These are phyloP conservation scores for Ceryle rudis DNA, from an alignment of 2,797 vertebrate species.

Conservation along the genomic window DNA sequence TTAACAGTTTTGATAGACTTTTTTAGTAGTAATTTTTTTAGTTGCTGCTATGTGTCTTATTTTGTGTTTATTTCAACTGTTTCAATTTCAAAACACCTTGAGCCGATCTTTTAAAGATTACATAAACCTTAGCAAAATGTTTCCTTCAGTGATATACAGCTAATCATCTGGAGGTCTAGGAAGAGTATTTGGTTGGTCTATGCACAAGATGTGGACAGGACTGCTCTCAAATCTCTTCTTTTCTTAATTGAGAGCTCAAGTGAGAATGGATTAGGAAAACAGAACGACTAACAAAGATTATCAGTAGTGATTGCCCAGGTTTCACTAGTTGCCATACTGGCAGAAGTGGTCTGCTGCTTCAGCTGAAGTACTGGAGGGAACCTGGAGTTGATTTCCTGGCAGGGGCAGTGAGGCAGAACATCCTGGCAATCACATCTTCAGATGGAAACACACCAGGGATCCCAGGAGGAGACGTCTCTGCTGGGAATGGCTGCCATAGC, in stretches of 20 bases:
- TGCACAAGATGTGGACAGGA: not conserved
- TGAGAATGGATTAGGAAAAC: not conserved
- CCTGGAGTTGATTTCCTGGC: not conserved
- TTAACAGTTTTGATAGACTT: not conserved
- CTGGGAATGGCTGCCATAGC: not conserved
- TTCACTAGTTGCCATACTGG: not conserved
- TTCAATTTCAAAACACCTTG: not conserved
- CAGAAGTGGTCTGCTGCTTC: not conserved
- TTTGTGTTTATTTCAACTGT: not conserved
- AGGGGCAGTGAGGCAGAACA: not conserved
- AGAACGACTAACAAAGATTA: not conserved
- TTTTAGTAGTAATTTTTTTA: not conserved
- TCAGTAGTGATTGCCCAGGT: fast-evolving
- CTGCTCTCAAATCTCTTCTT: not conserved
- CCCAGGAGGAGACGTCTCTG: not conserved
- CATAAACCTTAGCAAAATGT: not conserved
- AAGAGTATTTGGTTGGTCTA: not conserved
- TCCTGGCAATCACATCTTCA: not conserved
- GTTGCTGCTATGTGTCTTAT: not conserved
- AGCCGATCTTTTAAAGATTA: not conserved
- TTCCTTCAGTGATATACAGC: not conserved
- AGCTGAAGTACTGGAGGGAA: not conserved
- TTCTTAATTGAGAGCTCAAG: not conserved
- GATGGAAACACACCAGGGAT: not conserved
- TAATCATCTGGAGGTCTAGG: not conserved